These are phyloP conservation scores for Orientallactaga bullata DNA, from an alignment of 2,113 vertebrate genomes.

Conservation along the genomic window DNA sequence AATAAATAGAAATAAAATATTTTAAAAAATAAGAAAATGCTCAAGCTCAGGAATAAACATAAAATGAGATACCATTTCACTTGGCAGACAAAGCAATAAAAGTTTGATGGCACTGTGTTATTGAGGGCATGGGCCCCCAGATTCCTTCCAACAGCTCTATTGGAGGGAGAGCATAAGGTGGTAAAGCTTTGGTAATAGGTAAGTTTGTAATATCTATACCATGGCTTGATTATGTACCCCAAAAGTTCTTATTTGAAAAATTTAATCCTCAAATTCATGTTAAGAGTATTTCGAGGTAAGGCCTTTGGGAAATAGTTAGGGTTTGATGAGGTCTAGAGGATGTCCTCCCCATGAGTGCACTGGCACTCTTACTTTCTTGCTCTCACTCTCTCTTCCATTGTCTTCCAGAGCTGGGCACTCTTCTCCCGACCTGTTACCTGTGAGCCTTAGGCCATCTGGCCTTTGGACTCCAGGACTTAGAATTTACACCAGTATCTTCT, in stretches of 20 bases:
- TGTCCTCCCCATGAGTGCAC: neutral
- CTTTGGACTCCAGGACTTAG: neutral
- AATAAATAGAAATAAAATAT: too few species aligned
- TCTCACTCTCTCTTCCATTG: neutral
- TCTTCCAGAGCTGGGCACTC: neutral
- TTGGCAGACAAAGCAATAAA: neutral
- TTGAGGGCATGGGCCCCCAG: neutral
- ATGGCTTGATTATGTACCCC: neutral
- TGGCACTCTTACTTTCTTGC: neutral
- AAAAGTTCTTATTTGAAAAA: neutral
- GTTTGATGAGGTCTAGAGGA: neutral
- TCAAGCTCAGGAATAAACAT: slow-evolving; percentile 10
- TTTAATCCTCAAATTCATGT: neutral
- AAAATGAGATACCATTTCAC: neutral
- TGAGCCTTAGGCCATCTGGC: neutral
- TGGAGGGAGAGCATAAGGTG: neutral
- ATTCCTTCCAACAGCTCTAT: neutral
- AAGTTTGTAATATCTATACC: neutral
- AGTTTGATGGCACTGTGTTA: neutral
- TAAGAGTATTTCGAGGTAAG: neutral
- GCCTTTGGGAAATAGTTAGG: neutral
- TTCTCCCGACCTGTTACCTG: neutral
- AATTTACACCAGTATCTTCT: neutral
- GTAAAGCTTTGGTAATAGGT: neutral
- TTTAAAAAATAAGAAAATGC: slow-evolving; percentile 39